Evolutionary conservation across 1,140 invertebrate genomes (phyloP), one percentile per base, ranked within the genome.

Genomic region (Caenorhabditis inopinata): DNA sequence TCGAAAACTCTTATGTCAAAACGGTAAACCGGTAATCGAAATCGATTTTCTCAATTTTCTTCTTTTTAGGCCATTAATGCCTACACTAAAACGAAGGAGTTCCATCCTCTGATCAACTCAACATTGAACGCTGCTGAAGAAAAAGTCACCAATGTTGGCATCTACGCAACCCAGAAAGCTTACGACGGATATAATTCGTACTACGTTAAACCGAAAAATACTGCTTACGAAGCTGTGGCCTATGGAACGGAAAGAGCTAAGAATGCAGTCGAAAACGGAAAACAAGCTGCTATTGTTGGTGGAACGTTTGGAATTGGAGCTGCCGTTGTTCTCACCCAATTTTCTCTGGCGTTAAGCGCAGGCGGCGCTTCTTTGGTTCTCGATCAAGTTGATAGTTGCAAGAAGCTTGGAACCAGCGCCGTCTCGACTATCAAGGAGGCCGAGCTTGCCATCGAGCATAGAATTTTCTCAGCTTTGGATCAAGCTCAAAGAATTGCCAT

Each of bases 221-320:
- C 29, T 18, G 58, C 58, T 9, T 68, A 68, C 12, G 58, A 68
- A 21, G 58, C 58, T 7, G 58, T 68, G 5, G 6, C 16, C 2
- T 68, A 68, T 38, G 58, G 58, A 21, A 38, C 35, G 1, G 76
- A 78, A 16, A 45, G 53, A 9, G 53, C 42, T 7, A 62, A 68
- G 18, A 58, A 16, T 18, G 76, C 47, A 23, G 42, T 78, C 4
- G 53, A 78, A 23, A 62, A 5, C 21, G 53, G 49, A 46, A 78
- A 58, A n/a, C 25, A 68, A 7, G 53, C 51, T 9, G 76, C 76
- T 5, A 62, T 62, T n/a, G 49, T 42, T 1, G 23, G 25, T 2
- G 76, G 76, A 45, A 78, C 53, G n/a, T 38, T 78, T 21, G 53
- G 42, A 16, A 42, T 78, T 25, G 76, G 76, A 42, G 76, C 76